Conservation (phyloP, 2,888 invertebrate genomes). For the Rhagium mordax region DNA sequence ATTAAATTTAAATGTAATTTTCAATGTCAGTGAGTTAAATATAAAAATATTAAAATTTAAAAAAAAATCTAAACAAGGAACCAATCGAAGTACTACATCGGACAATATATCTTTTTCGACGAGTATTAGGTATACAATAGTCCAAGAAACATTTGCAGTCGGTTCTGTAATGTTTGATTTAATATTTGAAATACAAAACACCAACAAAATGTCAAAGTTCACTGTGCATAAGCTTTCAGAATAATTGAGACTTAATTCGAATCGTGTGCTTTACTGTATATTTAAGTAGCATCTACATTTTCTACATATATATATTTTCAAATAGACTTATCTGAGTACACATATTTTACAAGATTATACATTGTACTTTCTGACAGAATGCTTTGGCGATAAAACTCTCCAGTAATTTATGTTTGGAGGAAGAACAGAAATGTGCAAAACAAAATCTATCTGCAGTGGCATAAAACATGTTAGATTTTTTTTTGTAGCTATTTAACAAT, state of each 20-base stretch:
- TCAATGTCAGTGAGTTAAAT: too few relatives aligned
- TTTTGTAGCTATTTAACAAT: not conserved
- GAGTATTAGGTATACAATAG: too few relatives aligned
- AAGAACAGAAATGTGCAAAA: slow-evolving; percentile 1
- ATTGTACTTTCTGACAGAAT: slow-evolving; percentile 14
- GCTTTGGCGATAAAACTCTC: slow-evolving; percentile 14
- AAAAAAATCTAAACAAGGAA: too few relatives aligned
- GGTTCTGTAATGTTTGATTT: not conserved
- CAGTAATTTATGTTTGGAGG: slow-evolving; percentile 23
- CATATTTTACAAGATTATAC: slow-evolving; percentile 38
- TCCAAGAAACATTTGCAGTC: not conserved
- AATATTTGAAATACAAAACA: not conserved
- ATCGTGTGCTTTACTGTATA: not conserved
- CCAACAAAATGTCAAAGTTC: not conserved
- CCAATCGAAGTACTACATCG: too few relatives aligned
- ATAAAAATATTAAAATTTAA: too few relatives aligned
- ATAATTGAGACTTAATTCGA: not conserved
- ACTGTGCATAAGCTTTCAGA: not conserved
- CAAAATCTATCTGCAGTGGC: slow-evolving; percentile 4
- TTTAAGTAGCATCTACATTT: too few relatives aligned
- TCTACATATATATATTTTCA: slow-evolving; percentile 40
- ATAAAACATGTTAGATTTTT: not conserved
- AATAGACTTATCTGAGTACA: slow-evolving; percentile 39
- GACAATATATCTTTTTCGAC: too few relatives aligned
- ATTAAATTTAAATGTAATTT: too few relatives aligned